Base-by-base conservation (phyloP, 1,140 invertebrate species). In the Trachelipus rathkii region DNA sequence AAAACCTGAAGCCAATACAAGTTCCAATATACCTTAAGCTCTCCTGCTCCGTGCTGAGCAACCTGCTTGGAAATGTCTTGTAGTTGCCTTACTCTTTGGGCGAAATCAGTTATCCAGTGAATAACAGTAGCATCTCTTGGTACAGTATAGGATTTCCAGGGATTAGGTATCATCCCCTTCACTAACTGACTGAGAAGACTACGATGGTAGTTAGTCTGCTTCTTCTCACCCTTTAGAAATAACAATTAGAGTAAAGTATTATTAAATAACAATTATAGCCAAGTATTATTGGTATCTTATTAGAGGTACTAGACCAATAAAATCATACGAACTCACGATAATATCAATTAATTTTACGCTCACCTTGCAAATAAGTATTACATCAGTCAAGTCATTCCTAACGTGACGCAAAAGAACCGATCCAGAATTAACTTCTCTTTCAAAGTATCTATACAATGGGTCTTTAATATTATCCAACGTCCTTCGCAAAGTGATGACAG, bases 31-130 rank as follows among this genome's bases (percentile, higher is more conserved):
- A 94, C 93, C 89, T 97, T 96, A 66, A 98, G 89, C 83, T 95
- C 93, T 84, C 94, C 92, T 75, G 95, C 94, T 70, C 95, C 94
- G 50, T 90, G 89, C 81, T 92, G 89, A 33, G 92, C 93, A 0
- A 96, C 94, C 43, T 95, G 86, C 82, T 91, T 88, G 0, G 95
- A 95, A 0, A 96, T 90, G 84, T 92, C 89, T 82, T 93, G 91
- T 66, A 98, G 84, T 85, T 99, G 97, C 82, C 93, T 92, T 44
- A 99, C 90, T 82, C 98, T 88, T 77, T 94, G 91, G 84, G 93
- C 94, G 85, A 99, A 99, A 87, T 99, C 98, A 9, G 95, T 97
- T 75, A 99, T 93, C 98, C 97, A 99, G 84, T 98, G 94, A 83
- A 97, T 97, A 46, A 99, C 96, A 0, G 96, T 99, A 83, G 96